phyloP scores from a whole-genome alignment of 2,888 invertebrate genomes.

The Ptychoptera albimana region DNA sequence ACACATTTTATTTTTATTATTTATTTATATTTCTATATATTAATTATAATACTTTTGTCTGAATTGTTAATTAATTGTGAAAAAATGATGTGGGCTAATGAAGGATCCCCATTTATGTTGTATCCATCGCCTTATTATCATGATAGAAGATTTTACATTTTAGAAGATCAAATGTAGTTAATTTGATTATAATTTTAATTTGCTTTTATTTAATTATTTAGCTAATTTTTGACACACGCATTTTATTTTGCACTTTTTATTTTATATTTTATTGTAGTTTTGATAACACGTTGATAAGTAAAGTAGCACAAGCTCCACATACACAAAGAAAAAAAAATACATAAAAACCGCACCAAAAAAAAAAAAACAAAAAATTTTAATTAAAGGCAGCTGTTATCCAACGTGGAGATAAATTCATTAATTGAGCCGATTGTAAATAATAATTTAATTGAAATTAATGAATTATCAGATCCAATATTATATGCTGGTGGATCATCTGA shows the following conservation, averaged over 20 bases:
- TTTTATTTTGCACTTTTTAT: not conserved
- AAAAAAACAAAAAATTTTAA: not conserved
- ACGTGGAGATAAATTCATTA: not conserved
- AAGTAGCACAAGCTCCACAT: too few species aligned
- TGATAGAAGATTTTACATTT: conserved; percentile 8
- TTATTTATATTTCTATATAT: conserved; percentile 2
- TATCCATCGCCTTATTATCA: conserved; percentile 2
- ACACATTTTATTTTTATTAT: conserved; percentile 1
- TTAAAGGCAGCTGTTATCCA: not conserved
- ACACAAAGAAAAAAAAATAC: not conserved
- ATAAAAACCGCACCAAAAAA: not conserved
- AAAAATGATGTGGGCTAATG: conserved; percentile 6
- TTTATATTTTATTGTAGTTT: not conserved
- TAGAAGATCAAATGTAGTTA: conserved; percentile 11
- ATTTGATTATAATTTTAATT: not conserved
- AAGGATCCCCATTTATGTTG: conserved; percentile 8
- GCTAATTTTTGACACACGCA: not conserved
- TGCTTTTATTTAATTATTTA: not conserved
- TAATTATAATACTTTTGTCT: not conserved
- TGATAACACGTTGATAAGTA: too few species aligned
- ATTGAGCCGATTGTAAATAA: conserved; percentile 2
- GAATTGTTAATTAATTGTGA: not conserved
- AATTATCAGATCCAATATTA: conserved; percentile 7
- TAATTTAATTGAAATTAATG: conserved; percentile 5
- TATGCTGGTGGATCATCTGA: conserved; percentile 8